Percentiles rank a stretch among this genome's conserved stretches.
phyloP scores from a whole-genome alignment of 2,888 invertebrate genomes.

The Biston betularia region DNA sequence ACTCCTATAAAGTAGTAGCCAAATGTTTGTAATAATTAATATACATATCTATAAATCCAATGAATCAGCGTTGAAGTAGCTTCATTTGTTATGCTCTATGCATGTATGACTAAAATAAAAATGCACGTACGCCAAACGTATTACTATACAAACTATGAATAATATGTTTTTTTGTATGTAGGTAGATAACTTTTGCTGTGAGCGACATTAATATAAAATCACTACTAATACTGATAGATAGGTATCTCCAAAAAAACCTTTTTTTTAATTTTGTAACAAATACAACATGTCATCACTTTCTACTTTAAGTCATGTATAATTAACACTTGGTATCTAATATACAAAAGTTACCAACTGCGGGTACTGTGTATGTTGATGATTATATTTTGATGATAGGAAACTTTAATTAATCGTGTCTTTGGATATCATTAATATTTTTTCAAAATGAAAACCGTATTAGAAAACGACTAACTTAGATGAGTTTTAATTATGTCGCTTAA shows the following conservation, averaged over 20 bases:
- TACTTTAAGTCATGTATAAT: no score
- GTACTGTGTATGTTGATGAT: no score
- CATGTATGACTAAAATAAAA: slow-evolving; percentile 28
- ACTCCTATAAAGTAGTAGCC: not conserved
- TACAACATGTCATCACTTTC: no score
- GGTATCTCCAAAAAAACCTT: no score
- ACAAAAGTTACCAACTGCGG: no score
- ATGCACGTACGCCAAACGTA: slow-evolving; percentile 6
- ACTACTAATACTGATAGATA: not conserved
- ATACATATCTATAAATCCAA: slow-evolving; percentile 9
- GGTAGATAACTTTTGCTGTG: not conserved
- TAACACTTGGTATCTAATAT: no score
- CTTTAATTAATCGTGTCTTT: no score
- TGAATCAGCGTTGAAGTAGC: slow-evolving; percentile 21
- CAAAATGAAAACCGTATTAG: no score
- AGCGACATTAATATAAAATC: not conserved
- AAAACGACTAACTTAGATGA: no score
- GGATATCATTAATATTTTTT: no score
- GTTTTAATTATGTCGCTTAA: no score
- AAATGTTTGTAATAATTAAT: not conserved
- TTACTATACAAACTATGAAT: not conserved
- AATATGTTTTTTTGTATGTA: slow-evolving; percentile 3
- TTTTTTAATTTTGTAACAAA: not conserved
- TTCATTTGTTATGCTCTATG: slow-evolving; percentile 13
- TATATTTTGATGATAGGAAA: no score